Base-by-base conservation (phyloP, 1,140 invertebrate species). In the Arion vulgaris region DNA sequence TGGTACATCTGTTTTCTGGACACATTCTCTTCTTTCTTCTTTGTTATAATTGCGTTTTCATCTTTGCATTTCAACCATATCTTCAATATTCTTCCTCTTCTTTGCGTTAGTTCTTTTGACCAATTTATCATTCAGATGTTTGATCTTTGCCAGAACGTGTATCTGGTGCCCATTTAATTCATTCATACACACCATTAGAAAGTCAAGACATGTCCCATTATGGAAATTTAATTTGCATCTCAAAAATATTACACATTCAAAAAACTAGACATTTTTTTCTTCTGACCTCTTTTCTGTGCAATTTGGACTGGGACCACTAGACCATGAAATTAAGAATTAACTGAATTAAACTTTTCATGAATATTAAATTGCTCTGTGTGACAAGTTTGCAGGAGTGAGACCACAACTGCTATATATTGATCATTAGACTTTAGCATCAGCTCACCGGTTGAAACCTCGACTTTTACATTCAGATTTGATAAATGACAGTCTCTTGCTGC, bases 281-380 rank as follows among this genome's bases (percentile, higher is more conserved):
- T 80, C 93, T 83, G 86, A 93, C 91, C 86, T 93, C 92, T 88
- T 93, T 93, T 57, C 93, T 90, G 89, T 93, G 93, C 87, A 90
- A 91, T 90, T 91, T 93, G 86, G 90, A 92, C 85, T 90, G 92
- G 81, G 93, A 88, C 92, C 92, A 79, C 88, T 80, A 85, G 91
- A 87, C 86, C 91, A 90, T 86, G 88, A 92, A 86, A 92, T 87
- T 83, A 90, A 84, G n/a, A 85, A 89, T 80, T 32, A 82, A 84
- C 83, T 84, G 80, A 83, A 82, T 81, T 84, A 83, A 82, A 81
- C 80, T 83, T 79, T 85, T 84, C 80, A 86, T 84, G 85, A 84
- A 85, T 81, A 81, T 81, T 87, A 82, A 85, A 84, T 81, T 74
- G 15, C 5, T 82, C 5, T 82, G 69, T 86, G 81, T n/a, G 26